phyloP scores from a whole-genome alignment of 2,797 vertebrate species.

The Zenarchopterus dispar region DNA sequence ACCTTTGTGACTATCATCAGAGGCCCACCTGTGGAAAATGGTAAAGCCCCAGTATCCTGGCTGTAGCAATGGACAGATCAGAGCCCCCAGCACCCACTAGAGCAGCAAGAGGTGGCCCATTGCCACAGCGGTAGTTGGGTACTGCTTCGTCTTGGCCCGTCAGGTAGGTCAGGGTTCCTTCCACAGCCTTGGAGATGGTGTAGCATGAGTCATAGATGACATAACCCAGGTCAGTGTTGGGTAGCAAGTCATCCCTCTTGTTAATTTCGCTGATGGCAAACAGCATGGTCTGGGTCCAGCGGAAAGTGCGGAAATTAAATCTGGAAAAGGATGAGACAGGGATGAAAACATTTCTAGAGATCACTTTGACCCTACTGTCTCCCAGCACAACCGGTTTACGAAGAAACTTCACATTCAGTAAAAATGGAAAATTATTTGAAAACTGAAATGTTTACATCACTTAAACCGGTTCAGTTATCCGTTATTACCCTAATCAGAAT shows the following conservation, averaged over 20 bases:
- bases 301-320: slow-evolving; percentile 88
- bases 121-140: slow-evolving; percentile 87
- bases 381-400: too few species aligned
- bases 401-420: not conserved
- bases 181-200: slow-evolving; percentile 88
- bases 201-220: slow-evolving; percentile 90
- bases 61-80: slow-evolving; percentile 86
- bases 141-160: slow-evolving; percentile 89
- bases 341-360: not conserved
- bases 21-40: slow-evolving; percentile 86
- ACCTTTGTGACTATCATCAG: not conserved
- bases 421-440: not conserved
- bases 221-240: slow-evolving; percentile 84
- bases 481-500: slow-evolving; percentile 11
- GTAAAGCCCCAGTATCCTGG: slow-evolving; percentile 87
- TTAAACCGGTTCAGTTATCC: not conserved
- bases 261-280: slow-evolving; percentile 88
- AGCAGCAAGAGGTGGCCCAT: slow-evolving; percentile 81
- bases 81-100: slow-evolving; percentile 87
- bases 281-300: slow-evolving; percentile 89
- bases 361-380: too few species aligned
- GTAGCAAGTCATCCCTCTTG: slow-evolving; percentile 76
- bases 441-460: not conserved
- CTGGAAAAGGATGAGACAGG: slow-evolving; percentile 55
- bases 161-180: slow-evolving; percentile 86